Evolutionary conservation across 1,140 invertebrate genomes (phyloP), one percentile per base, ranked within the genome.

Genomic region (Melitaea cinxia): DNA sequence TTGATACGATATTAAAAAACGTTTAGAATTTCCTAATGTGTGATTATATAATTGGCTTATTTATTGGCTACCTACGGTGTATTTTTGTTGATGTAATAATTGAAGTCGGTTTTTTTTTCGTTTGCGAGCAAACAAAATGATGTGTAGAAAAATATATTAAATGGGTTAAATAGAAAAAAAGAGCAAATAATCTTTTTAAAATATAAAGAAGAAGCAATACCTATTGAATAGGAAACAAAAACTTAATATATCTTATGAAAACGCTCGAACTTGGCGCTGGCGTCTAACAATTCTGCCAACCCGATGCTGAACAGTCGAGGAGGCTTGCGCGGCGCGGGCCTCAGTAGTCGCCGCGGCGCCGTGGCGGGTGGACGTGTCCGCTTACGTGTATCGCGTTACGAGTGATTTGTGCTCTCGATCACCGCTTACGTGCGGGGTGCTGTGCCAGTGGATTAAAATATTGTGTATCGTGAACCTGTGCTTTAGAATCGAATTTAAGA

Each of bases 271-370:
- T 80, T 75, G 68, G 69, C 69, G 66, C 67, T 70, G 72, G 73
- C 73, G 68, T 74, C 72, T 76, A 73, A 74, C 75, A 76, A 73
- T 76, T 78, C 75, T 77, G 72, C 67, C 76, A 74, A 72, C 66
- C 68, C 68, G 59, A 71, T 65, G 68, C 65, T 65, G 62, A 67
- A 77, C 47, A 72, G 65, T 60, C 73, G 70, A 60, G 35, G 72
- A 78, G 85, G 72, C 79, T 82, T 88, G 87, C 85, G 86, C 86
- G 78, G 73, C 73, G 71, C 70, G 61, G 65, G 60, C 65, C 39
- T 72, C 76, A 89, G 86, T 89, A 63, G 63, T 75, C 57, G 72
- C 75, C 82, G 86, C 54, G 86, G 52, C 65, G 59, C 57, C 70
- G 78, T 68, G 77, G 62, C 58, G 78, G 61, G 53, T 63, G 74